Evolutionary conservation across 2,888 invertebrate species (phyloP).

Genomic region (Plemyria rubiginata): DNA sequence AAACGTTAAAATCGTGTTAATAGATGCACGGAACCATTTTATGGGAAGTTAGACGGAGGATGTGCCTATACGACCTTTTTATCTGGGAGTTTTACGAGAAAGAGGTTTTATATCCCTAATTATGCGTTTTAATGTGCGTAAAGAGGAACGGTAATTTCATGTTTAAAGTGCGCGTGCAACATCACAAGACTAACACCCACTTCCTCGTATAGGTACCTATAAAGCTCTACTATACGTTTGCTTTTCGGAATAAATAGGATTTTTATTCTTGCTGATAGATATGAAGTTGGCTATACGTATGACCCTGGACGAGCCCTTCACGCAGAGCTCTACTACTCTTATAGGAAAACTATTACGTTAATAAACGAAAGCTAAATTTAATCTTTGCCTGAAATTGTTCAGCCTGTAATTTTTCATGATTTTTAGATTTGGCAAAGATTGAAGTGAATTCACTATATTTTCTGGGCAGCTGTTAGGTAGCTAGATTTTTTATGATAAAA

Average conservation of each 20-base stretch:
- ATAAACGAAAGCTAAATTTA: no score
- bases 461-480: no score
- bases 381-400: no score
- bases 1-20: slow-evolving; percentile 78
- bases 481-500: no score
- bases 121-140: slow-evolving; percentile 70
- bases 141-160: slow-evolving; percentile 63
- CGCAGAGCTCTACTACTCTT: no score
- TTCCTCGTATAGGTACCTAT: slow-evolving; percentile 19
- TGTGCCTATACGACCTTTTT: slow-evolving; percentile 78
- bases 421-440: no score
- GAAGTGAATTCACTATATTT: no score
- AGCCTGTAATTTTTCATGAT: no score
- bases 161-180: slow-evolving; percentile 47
- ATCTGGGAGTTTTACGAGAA: slow-evolving; percentile 75
- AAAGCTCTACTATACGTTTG: neutral
- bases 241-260: neutral
- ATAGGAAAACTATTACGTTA: no score
- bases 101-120: slow-evolving; percentile 83
- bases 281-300: no score
- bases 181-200: slow-evolving; percentile 25
- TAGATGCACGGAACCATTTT: slow-evolving; percentile 71
- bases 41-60: slow-evolving; percentile 72
- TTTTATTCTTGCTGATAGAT: no score
- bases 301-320: no score